Conservation (phyloP, 2,888 invertebrate genomes). For the Platycnemis pennipes region DNA sequence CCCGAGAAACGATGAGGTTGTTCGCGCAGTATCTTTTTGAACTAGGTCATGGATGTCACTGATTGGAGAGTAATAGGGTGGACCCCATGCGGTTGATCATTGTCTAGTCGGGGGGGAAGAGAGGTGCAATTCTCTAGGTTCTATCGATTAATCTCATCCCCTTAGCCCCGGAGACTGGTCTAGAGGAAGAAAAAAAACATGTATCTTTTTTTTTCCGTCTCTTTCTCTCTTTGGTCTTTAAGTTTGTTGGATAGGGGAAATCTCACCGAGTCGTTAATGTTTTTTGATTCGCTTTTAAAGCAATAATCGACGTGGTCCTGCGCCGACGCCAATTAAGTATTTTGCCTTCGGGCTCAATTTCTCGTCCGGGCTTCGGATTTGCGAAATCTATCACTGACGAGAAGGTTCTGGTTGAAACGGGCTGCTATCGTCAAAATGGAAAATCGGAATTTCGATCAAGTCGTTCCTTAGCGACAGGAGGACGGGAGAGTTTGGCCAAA, state of each 20-base stretch:
- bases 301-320: too few species aligned
- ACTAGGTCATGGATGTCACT: neutral
- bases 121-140: neutral
- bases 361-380: neutral
- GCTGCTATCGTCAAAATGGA: neutral
- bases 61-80: neutral
- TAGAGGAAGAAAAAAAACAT: neutral
- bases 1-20: neutral
- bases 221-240: neutral
- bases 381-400: neutral
- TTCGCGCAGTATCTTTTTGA: neutral
- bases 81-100: neutral
- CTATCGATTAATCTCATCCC: neutral
- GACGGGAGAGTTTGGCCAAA: neutral
- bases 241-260: neutral
- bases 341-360: neutral
- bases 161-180: too few species aligned
- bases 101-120: neutral
- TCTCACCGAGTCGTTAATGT: neutral
- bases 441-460: neutral
- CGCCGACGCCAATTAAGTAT: neutral
- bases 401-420: neutral
- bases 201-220: neutral
- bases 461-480: neutral
- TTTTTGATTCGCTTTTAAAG: neutral